These are phyloP conservation scores for Festucalex cinctus DNA, from an alignment of 2,113 vertebrate species.

Conservation along the genomic window DNA sequence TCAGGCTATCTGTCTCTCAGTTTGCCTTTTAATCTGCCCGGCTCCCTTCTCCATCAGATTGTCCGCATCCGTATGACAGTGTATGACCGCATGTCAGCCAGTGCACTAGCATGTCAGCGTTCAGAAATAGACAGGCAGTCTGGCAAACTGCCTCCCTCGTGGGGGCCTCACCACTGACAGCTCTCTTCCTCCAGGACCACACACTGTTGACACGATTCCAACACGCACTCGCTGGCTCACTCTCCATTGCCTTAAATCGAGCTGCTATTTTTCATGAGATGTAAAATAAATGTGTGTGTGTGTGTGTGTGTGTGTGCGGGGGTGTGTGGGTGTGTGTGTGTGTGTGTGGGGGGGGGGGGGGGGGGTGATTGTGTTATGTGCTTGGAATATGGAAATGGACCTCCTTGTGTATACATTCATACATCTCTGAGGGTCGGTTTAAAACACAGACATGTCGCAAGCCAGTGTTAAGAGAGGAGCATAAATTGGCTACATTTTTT, in stretches of 20 bases:
- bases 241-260: conserved; percentile 36
- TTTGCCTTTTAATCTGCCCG: conserved; percentile 25
- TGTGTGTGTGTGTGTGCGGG: too few species aligned
- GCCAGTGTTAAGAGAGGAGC: not conserved
- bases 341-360: too few species aligned
- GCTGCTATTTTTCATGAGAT: conserved; percentile 20
- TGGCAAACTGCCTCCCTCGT: conserved; percentile 51
- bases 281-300: not conserved
- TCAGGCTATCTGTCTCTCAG: conserved; percentile 16
- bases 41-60: conserved; percentile 29
- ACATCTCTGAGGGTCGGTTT: conserved; percentile 34
- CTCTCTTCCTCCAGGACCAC: conserved; percentile 54
- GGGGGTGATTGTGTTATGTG: conserved; percentile 1
- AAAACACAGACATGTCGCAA: conserved; percentile 20
- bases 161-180: conserved; percentile 59
- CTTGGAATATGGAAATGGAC: not conserved
- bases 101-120: conserved; percentile 48
- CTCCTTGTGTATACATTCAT: conserved; percentile 11
- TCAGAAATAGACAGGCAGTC: conserved; percentile 60
- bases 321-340: too few species aligned
- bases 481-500: not conserved
- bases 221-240: conserved; percentile 24
- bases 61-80: conserved; percentile 48
- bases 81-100: conserved; percentile 60
- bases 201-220: conserved; percentile 54